A percentile compares a stretch with the other conserved stretches of the same genome.
These are phyloP conservation scores for Chymomyza fuscimana DNA, from an alignment of 2,888 invertebrate species.

Conservation along the genomic window DNA sequence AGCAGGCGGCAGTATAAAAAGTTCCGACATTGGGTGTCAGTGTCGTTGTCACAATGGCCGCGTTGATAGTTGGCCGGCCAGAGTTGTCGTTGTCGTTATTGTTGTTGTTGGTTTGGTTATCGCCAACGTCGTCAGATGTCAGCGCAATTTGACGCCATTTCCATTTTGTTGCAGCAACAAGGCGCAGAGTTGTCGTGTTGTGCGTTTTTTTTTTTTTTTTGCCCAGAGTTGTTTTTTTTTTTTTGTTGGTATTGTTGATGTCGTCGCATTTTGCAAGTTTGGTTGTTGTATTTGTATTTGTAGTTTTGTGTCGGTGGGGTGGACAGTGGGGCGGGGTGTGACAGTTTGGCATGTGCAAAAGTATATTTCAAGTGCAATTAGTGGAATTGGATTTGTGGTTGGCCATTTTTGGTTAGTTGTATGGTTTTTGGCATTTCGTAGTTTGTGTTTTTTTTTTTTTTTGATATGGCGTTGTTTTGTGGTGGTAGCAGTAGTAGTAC, in stretches of 20 bases:
- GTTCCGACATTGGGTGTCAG: slow-evolving; percentile 14
- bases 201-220: slow-evolving; percentile 33
- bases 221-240: slow-evolving; percentile 24
- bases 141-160: slow-evolving; percentile 77
- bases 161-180: slow-evolving; percentile 53
- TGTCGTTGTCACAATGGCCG: slow-evolving; percentile 31
- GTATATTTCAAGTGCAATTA: slow-evolving; percentile 77
- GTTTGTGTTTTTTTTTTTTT: slow-evolving; percentile 6
- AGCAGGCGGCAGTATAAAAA: slow-evolving; percentile 4
- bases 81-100: slow-evolving; percentile 20
- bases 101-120: slow-evolving; percentile 45
- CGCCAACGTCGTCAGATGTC: slow-evolving; percentile 66
- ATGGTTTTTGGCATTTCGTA: not conserved
- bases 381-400: slow-evolving; percentile 68
- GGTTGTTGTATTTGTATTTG: slow-evolving; percentile 23
- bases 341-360: slow-evolving; percentile 48
- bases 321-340: not conserved
- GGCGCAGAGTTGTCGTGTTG: slow-evolving; percentile 22
- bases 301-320: slow-evolving; percentile 10
- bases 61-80: slow-evolving; percentile 26
- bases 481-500: slow-evolving; percentile 14
- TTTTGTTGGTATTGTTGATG: slow-evolving; percentile 32
- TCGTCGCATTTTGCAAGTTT: slow-evolving; percentile 55
- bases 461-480: slow-evolving; percentile 2
- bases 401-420: not conserved